These are phyloP conservation scores for Leucophenga maculata DNA, from an alignment of 2,888 invertebrate species.

Conservation along the genomic window DNA sequence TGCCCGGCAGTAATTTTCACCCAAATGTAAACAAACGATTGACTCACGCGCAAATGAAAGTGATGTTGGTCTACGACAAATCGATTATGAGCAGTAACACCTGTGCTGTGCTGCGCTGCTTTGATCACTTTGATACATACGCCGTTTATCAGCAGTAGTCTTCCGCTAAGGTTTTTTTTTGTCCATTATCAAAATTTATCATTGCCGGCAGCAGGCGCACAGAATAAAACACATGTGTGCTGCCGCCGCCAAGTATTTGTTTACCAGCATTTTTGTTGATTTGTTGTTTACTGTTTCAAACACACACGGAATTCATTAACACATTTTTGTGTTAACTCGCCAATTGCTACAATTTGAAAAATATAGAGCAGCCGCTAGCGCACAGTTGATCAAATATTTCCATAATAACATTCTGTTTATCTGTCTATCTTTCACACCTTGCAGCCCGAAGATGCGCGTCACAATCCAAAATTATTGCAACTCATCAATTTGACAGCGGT, in stretches of 20 bases:
- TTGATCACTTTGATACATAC: slow-evolving; percentile 45
- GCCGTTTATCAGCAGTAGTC: slow-evolving; percentile 7
- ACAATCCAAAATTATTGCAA: slow-evolving; percentile 83
- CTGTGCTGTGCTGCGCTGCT: slow-evolving; percentile 40
- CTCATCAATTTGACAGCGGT: slow-evolving; percentile 93
- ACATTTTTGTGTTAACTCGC: slow-evolving; percentile 60
- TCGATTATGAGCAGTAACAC: slow-evolving; percentile 37
- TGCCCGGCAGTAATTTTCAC: slow-evolving; percentile 47
- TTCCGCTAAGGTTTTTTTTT: background rate
- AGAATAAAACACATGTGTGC: slow-evolving; percentile 38
- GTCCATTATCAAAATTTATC: slow-evolving; percentile 53
- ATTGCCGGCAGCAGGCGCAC: slow-evolving; percentile 53
- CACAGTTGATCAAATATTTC: background rate
- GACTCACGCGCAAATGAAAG: slow-evolving; percentile 32
- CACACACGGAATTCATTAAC: slow-evolving; percentile 48
- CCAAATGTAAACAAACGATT: slow-evolving; percentile 55
- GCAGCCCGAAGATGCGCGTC: slow-evolving; percentile 69
- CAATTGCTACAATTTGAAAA: slow-evolving; percentile 47
- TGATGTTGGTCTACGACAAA: background rate
- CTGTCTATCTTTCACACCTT: slow-evolving; percentile 3
- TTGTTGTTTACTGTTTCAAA: slow-evolving; percentile 43
- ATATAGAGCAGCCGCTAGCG: slow-evolving; percentile 37
- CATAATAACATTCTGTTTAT: background rate
- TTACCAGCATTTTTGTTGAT: slow-evolving; percentile 36
- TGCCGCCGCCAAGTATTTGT: slow-evolving; percentile 25